Evolutionary conservation across 1,140 invertebrate species (phyloP), one percentile per base, ranked within the genome.

Genomic region (Latrodectus geometricus): DNA sequence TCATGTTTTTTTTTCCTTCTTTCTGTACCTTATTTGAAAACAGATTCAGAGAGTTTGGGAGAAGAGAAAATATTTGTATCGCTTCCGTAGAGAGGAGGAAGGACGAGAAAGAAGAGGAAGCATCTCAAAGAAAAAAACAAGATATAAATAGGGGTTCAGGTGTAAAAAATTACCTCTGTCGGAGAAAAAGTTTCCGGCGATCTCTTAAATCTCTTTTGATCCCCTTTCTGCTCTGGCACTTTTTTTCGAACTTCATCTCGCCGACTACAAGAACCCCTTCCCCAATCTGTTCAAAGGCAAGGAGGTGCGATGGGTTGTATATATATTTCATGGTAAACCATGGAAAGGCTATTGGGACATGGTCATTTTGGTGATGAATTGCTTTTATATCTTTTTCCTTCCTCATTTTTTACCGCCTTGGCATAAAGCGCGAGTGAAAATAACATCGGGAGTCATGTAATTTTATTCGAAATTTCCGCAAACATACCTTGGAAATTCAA

Each of bases 201-300:
- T 79, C 77, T 79, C 77, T 79, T 79, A 79, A 79, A 79, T 79
- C 54, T 61, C 54, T 61, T 61, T 61, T 61, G 54, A 61, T 61
- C 54, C 54, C 35, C 54, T 61, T 61, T 61, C 11, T 61, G 54
- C 54, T 61, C 54, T 17, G 17, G 54, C 54, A 61, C 17, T 61
- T 61, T 61, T 61, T 17, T 61, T 61, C 54, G 54, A 61, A 61
- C 54, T 61, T 61, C 54, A 17, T 17, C 54, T 61, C 11, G 11
- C 54, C 17, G 8, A 61, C 11, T 61, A 14, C 17, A 17, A 17
- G 17, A 61, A 17, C 17, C 11, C 54, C 0, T 61, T 61, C 54
- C 11, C 11, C 54, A 11, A 35, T 35, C 35, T 35, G 35, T 5
- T 35, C 35, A 35, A 61, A 4, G 17, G 54, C 2, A 14, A 17